Percentiles rank a stretch among this genome's conserved stretches.
Conservation (phyloP, 2,888 invertebrate genomes). For the Sialis fuliginosa region DNA sequence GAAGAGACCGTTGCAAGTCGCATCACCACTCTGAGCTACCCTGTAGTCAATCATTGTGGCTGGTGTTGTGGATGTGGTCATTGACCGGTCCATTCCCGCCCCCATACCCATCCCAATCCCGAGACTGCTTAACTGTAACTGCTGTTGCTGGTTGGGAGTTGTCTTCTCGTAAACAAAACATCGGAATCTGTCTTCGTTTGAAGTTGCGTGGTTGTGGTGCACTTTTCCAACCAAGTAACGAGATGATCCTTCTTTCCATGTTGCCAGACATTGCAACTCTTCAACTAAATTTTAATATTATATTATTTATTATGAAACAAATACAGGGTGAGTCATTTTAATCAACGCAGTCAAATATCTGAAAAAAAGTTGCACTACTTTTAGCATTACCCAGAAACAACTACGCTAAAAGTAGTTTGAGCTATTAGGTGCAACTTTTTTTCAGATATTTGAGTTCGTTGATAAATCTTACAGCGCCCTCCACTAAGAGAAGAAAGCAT, state of each 20-base stretch:
- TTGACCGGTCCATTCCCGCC: not conserved
- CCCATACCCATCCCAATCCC: conserved; percentile 13
- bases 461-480: no score
- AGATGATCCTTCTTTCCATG: conserved; percentile 88
- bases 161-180: conserved; percentile 90
- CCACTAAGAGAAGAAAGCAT: no score
- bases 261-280: conserved; percentile 77
- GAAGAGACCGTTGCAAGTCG: conserved; percentile 83
- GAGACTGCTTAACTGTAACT: conserved; percentile 11
- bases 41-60: conserved; percentile 54
- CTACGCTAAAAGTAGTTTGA: no score
- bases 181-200: conserved; percentile 82
- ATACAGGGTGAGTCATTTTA: no score
- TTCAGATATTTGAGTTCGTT: no score
- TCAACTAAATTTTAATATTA: conserved; percentile 45
- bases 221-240: conserved; percentile 80
- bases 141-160: conserved; percentile 16
- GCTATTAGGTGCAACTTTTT: no score
- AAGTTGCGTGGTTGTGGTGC: conserved; percentile 75
- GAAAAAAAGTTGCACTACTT: no score
- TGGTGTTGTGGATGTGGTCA: conserved; percentile 7
- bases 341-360: no score
- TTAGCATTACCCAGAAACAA: no score
- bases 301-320: not conserved
- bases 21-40: conserved; percentile 82